A percentile compares a stretch with the other conserved stretches of the same genome.
Conservation (phyloP, 2,888 invertebrate genomes). For the Antheraea yamamai region DNA sequence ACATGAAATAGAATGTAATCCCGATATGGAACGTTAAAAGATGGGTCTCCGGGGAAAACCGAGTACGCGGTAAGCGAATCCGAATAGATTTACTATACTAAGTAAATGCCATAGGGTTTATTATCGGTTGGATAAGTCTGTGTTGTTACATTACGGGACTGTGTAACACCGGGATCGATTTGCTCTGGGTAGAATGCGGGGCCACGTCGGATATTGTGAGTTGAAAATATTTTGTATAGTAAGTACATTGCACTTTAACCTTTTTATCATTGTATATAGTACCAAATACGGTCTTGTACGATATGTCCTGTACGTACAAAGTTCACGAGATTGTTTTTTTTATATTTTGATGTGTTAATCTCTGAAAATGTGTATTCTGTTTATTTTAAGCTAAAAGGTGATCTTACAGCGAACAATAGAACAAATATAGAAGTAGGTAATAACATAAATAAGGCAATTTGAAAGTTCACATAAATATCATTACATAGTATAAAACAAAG, state of each 20-base stretch:
- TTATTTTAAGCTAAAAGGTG: no score
- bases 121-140: slow-evolving; percentile 37
- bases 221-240: slow-evolving; percentile 30
- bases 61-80: slow-evolving; percentile 45
- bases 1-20: slow-evolving; percentile 64
- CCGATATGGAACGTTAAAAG: slow-evolving; percentile 75
- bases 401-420: no score
- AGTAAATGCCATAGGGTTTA: slow-evolving; percentile 29
- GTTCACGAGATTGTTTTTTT: no score
- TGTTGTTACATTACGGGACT: slow-evolving; percentile 49
- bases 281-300: not conserved
- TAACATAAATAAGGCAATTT: no score
- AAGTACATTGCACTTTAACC: not conserved
- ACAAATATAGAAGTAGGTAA: no score
- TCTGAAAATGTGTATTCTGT: no score
- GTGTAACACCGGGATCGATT: slow-evolving; percentile 65
- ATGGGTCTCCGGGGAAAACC: slow-evolving; percentile 81
- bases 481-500: no score
- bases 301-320: not conserved
- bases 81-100: slow-evolving; percentile 29
- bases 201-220: slow-evolving; percentile 56
- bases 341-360: no score
- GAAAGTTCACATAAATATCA: no score
- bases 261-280: not conserved
- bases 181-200: slow-evolving; percentile 67